These are phyloP conservation scores for Menidia menidia DNA, from an alignment of 2,797 vertebrate genomes.

Conservation along the genomic window DNA sequence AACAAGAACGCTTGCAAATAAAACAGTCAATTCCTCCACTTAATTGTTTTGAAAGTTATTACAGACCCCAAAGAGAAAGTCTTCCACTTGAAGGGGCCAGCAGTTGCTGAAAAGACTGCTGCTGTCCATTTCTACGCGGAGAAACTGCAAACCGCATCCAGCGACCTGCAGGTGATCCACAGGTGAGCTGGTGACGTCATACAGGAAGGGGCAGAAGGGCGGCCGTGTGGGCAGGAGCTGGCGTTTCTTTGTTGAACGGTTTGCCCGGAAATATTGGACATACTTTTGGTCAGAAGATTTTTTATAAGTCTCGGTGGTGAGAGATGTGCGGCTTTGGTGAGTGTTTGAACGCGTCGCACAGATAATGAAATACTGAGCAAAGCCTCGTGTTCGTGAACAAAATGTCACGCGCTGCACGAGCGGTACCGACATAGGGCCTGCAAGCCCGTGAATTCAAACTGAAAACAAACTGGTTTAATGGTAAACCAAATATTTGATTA, in stretches of 20 bases:
- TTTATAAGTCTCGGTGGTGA: not conserved
- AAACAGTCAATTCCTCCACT: slow-evolving; percentile 46
- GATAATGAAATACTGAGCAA: not conserved
- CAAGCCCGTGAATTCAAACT: not conserved
- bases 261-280: not conserved
- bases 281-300: not conserved
- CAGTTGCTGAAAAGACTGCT: not conserved
- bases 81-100: not conserved
- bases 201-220: slow-evolving; percentile 53
- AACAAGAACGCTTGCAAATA: slow-evolving; percentile 57
- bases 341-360: slow-evolving; percentile 22
- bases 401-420: not conserved
- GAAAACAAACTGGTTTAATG: not conserved
- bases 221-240: not conserved
- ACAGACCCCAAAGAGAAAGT: not conserved
- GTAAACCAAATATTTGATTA: no score
- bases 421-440: slow-evolving; percentile 36
- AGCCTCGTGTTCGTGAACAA: not conserved
- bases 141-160: not conserved
- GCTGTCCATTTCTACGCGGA: not conserved
- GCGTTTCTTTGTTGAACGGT: not conserved
- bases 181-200: slow-evolving; percentile 78
- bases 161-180: slow-evolving; percentile 46
- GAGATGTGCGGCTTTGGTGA: slow-evolving; percentile 75
- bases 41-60: not conserved